Base-by-base conservation (phyloP, 2,888 invertebrate genomes). In the Eutolmus rufibarbis region DNA sequence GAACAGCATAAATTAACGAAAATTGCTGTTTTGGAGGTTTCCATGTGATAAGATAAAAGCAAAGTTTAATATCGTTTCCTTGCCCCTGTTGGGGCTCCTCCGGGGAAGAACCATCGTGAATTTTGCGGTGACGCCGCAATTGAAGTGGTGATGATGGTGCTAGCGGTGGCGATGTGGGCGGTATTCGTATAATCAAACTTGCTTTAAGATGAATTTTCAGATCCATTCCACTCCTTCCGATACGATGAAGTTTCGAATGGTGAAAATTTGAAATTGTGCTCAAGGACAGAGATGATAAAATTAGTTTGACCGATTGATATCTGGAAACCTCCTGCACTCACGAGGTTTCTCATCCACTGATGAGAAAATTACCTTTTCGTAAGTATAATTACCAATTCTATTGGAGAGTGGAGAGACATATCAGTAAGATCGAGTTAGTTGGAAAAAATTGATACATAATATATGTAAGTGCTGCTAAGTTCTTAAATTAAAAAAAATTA, bases 21-120 rank as follows among this genome's bases (percentile, higher is more conserved):
- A 78, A 78, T 78, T 78, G 78, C 78, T 78, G 78, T 40, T 78
- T 78, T 40, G n/a, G 78, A 78, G 78, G 78, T 40, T 78, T 40
- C 78, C 43, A 78, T 40, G 40, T 43, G 37, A 40, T 43, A 43
- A 78, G 78, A 78, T 78, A 43, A 78, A 78, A 78, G 78, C 43
- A 78, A 78, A 78, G 78, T 78, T 78, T 78, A 43, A 43, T 78
- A 78, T 40, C 43, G 8, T 14, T 12, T 78, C 78, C 43, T 23
- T 46, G 43, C 14, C 19, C 78, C 43, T 78, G 78, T 40, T 43
- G 46, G 43, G 43, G 2, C 78, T 78, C 66, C 12, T 14, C 43
- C 12, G 16, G 43, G 9, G 43, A 23, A 78, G 78, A 23, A 23
- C 78, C 78, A 40, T 78, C 78, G 37, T 78, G 43, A 78, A 43